Evolutionary conservation across 2,888 invertebrate species (phyloP).

Genomic region (Yponomeuta cagnagella): DNA sequence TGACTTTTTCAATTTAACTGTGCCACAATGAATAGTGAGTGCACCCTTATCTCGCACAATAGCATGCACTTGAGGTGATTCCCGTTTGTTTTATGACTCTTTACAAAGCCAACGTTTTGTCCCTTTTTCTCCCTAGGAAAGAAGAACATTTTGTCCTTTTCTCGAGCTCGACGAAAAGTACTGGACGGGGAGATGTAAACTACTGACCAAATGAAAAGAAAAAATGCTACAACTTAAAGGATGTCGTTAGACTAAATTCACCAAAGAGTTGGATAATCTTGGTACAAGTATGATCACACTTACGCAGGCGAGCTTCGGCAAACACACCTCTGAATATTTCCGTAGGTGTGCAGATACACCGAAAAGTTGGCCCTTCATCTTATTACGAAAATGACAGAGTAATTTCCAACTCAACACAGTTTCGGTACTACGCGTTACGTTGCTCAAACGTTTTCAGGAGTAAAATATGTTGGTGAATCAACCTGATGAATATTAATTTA

Average conservation of each 20-base stretch:
- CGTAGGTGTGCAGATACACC: not conserved
- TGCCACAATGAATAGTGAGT: constrained; percentile 27
- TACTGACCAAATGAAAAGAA: not conserved
- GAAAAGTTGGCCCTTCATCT: not conserved
- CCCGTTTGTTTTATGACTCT: constrained; percentile 28
- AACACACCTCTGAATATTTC: not conserved
- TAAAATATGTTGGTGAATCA: constrained; percentile 43
- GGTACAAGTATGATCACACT: not conserved
- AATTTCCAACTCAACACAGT: constrained; percentile 24
- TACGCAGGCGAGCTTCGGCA: not conserved
- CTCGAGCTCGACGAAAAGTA: not conserved
- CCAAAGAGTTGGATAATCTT: not conserved
- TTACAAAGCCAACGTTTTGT: constrained; percentile 2
- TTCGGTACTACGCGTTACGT: constrained; percentile 32
- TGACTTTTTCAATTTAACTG: constrained; percentile 37
- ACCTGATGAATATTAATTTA: constrained; percentile 24
- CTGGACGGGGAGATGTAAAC: not conserved
- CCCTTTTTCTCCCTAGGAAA: too few species aligned
- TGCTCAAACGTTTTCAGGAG: constrained; percentile 34
- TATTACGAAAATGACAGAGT: constrained; percentile 1
- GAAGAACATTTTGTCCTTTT: not conserved
- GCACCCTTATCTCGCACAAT: constrained; percentile 26
- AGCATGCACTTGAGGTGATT: constrained; percentile 29
- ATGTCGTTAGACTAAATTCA: not conserved
- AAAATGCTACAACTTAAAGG: not conserved